Evolutionary conservation across 2,797 vertebrate species (phyloP), one percentile per base, ranked within the genome.

Genomic region (Steatocranus sp.): DNA sequence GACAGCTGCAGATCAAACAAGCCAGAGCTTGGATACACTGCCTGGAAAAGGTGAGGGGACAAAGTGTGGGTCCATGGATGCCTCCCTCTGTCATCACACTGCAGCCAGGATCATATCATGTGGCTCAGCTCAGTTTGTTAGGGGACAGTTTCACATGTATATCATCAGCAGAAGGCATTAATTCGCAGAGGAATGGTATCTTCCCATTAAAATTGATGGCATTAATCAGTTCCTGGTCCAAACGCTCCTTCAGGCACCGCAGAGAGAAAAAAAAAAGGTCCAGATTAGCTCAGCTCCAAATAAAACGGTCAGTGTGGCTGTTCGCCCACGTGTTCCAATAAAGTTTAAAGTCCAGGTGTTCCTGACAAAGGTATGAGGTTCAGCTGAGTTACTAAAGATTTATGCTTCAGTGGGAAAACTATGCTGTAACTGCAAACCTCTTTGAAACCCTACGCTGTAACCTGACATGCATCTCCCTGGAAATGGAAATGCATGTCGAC

Each of bases 401-500:
- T 12, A 34, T 34, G 30, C 56, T 18, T 58, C 27, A 58, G 54
- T 1, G 2, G 27, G 27, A 58, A 58, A 58, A 18, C 27, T n/a
- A 11, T 11, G 56, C 56, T 11, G 17, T 0, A 58, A 34, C 17
- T 34, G 17, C 30, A 61, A 61, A 6, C 56, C 56, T n/a, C 56
- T 61, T n/a, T 34, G 6, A 61, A 61, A 61, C 56, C 54, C 54
- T 7, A 58, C 9, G 9, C 27, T 4, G 27, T 58, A 58, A 58
- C 9, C 54, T 11, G 54, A 58, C 2, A 5, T 18, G 27, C 27
- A 18, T 11, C 9, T 18, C 1, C 3, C 2, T 58, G 54, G 27
- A 58, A 58, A 58, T 0, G 0, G 27, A 58, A 32, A 58, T 32
- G 0, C 27, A 32, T 1, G 0, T 11, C 0, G 15, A 9, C 54